phyloP scores from a whole-genome alignment of 2,888 invertebrate species.

The Ennomos fuscantarius region DNA sequence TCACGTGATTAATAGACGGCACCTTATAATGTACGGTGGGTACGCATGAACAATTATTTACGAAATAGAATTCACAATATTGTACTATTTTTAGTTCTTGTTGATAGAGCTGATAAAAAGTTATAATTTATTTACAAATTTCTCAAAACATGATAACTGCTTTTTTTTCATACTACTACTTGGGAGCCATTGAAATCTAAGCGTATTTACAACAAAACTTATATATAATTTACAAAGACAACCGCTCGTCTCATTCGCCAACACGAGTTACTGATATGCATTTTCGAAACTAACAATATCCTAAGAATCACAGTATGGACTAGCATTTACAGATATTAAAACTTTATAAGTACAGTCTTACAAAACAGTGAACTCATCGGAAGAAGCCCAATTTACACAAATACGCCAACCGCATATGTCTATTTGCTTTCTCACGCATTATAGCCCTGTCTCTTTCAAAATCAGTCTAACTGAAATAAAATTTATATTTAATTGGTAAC shows the following conservation, averaged over 20 bases:
- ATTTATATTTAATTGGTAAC: too few species aligned
- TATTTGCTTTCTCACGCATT: neutral
- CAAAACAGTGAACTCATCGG: conserved; percentile 20
- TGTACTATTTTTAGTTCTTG: too few species aligned
- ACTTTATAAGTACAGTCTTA: conserved; percentile 40
- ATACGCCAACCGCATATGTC: conserved; percentile 9
- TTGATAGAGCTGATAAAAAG: too few species aligned
- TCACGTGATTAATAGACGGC: too few species aligned
- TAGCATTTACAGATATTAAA: conserved; percentile 59
- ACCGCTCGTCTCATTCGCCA: conserved; percentile 15
- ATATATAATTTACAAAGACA: neutral
- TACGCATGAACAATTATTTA: too few species aligned
- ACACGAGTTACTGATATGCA: conserved; percentile 39
- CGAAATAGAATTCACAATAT: too few species aligned
- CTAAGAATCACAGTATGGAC: conserved; percentile 78
- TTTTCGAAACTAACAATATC: conserved; percentile 39
- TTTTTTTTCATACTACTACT: too few species aligned
- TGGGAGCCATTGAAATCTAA: neutral
- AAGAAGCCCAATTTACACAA: conserved; percentile 19
- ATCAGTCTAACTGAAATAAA: neutral
- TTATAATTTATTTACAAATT: too few species aligned
- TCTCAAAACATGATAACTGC: too few species aligned
- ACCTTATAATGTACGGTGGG: too few species aligned
- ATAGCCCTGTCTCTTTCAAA: neutral
- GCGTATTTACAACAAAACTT: neutral